These are phyloP conservation scores for Dissostichus mawsoni DNA, from an alignment of 2,113 vertebrate species.

Conservation along the genomic window DNA sequence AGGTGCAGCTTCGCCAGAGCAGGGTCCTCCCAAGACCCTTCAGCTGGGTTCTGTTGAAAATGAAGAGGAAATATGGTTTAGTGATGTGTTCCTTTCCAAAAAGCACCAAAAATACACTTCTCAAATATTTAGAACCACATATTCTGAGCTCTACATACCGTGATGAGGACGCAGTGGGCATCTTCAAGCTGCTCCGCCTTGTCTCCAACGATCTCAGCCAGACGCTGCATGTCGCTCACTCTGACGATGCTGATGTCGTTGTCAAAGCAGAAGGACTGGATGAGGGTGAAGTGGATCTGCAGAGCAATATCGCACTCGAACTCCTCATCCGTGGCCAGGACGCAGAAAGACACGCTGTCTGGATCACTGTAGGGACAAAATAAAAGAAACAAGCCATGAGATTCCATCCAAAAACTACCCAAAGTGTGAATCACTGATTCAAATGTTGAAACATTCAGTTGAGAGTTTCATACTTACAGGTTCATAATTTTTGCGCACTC, in stretches of 20 bases:
- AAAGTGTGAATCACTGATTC: accelerated
- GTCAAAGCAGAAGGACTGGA: conserved; percentile 88
- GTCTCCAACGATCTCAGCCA: conserved; percentile 78
- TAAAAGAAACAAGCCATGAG: conserved; percentile 5
- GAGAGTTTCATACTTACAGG: conserved; percentile 88
- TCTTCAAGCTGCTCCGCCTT: conserved; percentile 78
- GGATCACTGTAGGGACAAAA: conserved; percentile 65
- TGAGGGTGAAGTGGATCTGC: conserved; percentile 88
- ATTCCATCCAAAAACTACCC: not conserved
- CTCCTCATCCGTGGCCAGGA: conserved; percentile 77
- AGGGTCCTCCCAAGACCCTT: conserved; percentile 84
- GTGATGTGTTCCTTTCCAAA: not conserved
- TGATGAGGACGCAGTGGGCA: conserved; percentile 85
- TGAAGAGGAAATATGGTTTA: conserved; percentile 7
- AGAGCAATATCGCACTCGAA: conserved; percentile 81
- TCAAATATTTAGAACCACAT: accelerated
- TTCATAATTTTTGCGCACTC: conserved; percentile 98
- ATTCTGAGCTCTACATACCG: conserved; percentile 69
- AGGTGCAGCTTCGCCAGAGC: conserved; percentile 86
- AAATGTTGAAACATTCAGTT: too few relatives aligned
- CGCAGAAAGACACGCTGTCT: conserved; percentile 84
- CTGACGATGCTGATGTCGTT: conserved; percentile 87
- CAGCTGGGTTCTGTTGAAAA: conserved; percentile 78
- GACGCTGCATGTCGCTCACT: conserved; percentile 81
- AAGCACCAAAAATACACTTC: not conserved